Percentiles rank a stretch among this genome's conserved stretches.
Evolutionary conservation across 2,113 vertebrate species (phyloP).

Genomic region (Etheostoma cragini): DNA sequence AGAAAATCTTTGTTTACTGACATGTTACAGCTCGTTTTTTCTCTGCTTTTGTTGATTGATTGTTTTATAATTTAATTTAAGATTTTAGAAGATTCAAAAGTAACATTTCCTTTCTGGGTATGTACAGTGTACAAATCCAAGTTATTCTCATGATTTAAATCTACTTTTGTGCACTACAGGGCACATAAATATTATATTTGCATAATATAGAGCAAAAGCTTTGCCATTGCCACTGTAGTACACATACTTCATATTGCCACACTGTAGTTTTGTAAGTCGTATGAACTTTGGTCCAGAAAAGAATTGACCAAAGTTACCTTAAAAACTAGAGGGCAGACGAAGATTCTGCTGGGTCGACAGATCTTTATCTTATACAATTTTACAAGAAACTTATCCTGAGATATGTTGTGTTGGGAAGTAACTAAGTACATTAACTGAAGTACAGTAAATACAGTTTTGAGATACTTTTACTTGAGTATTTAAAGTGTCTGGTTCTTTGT

Average conservation of each 20-base stretch:
- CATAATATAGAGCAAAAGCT: conserved; percentile 55
- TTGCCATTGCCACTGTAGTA: neutral
- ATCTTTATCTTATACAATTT: conserved; percentile 26
- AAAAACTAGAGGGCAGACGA: conserved; percentile 28
- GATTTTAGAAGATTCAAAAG: neutral
- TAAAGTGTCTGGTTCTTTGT: neutral
- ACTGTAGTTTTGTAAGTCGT: conserved; percentile 68
- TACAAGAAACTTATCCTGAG: neutral
- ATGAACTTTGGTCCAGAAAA: conserved; percentile 66
- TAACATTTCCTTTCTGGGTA: neutral
- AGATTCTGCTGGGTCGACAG: conserved; percentile 13
- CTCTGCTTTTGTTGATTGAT: neutral
- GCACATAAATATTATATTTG: conserved; percentile 27
- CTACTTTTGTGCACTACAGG: neutral
- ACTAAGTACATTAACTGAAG: neutral
- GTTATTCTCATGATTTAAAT: neutral
- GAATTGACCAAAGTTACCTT: conserved; percentile 35
- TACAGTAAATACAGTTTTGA: neutral
- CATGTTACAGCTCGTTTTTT: neutral
- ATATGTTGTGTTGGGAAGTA: neutral
- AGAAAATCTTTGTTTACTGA: neutral
- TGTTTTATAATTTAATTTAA: neutral
- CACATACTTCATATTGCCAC: conserved; percentile 48
- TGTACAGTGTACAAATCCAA: conserved; percentile 7
- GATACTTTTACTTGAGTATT: neutral